Base-by-base conservation (phyloP, 2,888 invertebrate genomes). In the Cephalotes varians region DNA sequence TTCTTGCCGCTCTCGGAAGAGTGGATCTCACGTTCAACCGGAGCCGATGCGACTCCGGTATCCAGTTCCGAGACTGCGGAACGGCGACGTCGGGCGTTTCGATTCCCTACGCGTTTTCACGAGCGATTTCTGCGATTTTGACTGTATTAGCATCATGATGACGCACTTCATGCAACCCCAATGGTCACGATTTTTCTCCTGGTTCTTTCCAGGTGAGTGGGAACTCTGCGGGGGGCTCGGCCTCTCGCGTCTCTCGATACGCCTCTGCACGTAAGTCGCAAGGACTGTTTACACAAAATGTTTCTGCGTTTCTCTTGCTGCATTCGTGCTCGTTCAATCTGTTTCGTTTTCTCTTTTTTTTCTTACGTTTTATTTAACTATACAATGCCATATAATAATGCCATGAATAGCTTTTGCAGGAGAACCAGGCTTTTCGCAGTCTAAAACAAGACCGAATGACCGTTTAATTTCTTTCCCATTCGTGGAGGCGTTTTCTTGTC, bases 151-250 rank as follows among this genome's bases (percentile, higher is more conserved):
- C 71, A 84, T 28, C 54, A 82, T 82, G 49, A 74, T 37, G 65
- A 74, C 62, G 83, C 84, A 86, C 85, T 82, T 84, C 83, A 85
- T 90, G 87, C 82, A 84, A 86, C 77, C 82, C 82, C 85, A 86
- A 89, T 92, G 92, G 92, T 92, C 91, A 92, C 90, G 88, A 89
- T 91, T 91, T 90, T 92, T 93, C 90, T 93, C 93, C 93, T 92
- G 93, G 92, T 93, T 94, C 92, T 93, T 94, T 94, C 89, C 93
- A 94, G 94, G 93, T 93, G 94, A 94, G 94, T 94, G 94, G 93
- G 94, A 93, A 94, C 92, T 92, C 93, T 92, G 92, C 92, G 92
- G 90, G 93, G 92, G 92, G 92, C 92, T 92, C 93, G 90, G 91
- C 93, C 91, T 92, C 92, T 92, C 93, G 93, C 93, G 91, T 91